Evolutionary conservation across 2,113 vertebrate genomes (phyloP).

Genomic region (Oreotrochilus melanogaster): DNA sequence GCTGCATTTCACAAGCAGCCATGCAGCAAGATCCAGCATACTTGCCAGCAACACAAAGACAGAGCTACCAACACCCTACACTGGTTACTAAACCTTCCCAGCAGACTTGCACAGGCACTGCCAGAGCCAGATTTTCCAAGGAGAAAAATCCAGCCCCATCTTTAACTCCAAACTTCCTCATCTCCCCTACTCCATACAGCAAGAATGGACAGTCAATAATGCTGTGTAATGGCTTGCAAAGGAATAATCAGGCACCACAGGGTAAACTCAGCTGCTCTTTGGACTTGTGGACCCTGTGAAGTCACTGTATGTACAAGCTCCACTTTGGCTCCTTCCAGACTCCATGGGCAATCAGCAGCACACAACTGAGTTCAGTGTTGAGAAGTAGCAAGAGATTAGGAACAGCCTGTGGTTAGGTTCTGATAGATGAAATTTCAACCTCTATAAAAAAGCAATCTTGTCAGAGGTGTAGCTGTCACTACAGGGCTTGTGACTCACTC

Average conservation of each 20-base stretch:
- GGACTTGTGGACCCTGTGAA: not conserved
- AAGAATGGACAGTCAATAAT: not conserved
- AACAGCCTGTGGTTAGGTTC: not conserved
- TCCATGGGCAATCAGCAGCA: rapidly evolving
- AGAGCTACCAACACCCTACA: not conserved
- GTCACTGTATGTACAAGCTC: not conserved
- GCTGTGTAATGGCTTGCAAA: not conserved
- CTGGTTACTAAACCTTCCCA: not conserved
- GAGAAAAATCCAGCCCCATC: not conserved
- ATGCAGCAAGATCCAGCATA: not conserved
- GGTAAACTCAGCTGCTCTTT: not conserved
- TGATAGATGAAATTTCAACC: not conserved
- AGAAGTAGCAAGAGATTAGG: not conserved
- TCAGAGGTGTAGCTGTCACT: not conserved
- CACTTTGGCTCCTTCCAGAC: not conserved
- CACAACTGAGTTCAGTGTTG: rapidly evolving
- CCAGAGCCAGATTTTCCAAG: not conserved
- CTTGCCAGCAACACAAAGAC: not conserved
- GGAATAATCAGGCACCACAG: rapidly evolving
- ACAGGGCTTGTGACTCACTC: slow-evolving; percentile 22
- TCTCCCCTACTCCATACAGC: not conserved
- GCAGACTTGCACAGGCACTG: not conserved
- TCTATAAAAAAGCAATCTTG: not conserved
- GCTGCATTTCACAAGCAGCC: slow-evolving; percentile 13
- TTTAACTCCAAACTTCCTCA: not conserved